These are phyloP conservation scores for Catagonus wagneri DNA, from an alignment of 2,113 vertebrate genomes.

Conservation along the genomic window DNA sequence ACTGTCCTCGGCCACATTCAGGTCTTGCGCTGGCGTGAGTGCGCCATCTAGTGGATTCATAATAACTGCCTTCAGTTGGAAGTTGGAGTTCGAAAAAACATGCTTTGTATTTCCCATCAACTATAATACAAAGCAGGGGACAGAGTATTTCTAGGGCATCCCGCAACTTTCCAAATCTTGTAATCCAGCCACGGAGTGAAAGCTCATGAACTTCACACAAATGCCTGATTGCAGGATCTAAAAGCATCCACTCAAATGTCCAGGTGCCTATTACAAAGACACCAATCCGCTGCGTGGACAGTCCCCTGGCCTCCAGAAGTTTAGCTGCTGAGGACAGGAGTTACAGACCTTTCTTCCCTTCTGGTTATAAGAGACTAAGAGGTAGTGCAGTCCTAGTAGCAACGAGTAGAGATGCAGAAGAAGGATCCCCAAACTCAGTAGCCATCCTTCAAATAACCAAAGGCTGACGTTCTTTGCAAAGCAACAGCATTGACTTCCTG, in stretches of 20 bases:
- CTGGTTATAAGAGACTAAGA: background rate
- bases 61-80: fast-evolving
- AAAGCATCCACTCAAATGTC: background rate
- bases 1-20: fast-evolving
- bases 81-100: background rate
- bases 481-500: fast-evolving
- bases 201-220: background rate
- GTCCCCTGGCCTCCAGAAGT: too few species aligned
- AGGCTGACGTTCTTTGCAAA: background rate
- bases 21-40: background rate
- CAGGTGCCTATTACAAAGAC: background rate
- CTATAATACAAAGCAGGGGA: background rate
- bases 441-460: background rate
- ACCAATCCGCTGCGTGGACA: background rate
- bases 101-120: background rate
- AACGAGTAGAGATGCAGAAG: background rate
- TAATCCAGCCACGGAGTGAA: background rate
- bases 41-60: conserved; percentile 83
- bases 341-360: background rate
- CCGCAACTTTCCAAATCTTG: background rate
- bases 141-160: background rate
- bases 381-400: background rate
- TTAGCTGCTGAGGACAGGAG: background rate
- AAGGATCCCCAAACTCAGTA: background rate
- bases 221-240: background rate